Conservation (phyloP, 2,113 vertebrate species). For the Nothoprocta pentlandii region DNA sequence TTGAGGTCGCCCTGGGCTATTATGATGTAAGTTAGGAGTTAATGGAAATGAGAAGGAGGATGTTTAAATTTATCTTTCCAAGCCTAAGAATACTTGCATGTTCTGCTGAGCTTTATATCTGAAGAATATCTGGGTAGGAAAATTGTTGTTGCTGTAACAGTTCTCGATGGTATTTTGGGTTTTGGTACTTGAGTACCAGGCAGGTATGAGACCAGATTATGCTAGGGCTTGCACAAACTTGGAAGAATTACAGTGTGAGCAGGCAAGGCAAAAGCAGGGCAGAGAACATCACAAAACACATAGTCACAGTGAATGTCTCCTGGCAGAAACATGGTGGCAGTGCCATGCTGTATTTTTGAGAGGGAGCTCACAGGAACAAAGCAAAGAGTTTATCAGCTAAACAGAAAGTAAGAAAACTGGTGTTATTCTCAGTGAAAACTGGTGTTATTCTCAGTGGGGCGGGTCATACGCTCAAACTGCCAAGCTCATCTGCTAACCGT, state of each 20-base stretch:
- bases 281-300: neutral
- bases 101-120: neutral
- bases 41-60: neutral
- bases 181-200: neutral
- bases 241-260: neutral
- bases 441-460: neutral
- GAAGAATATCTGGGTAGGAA: neutral
- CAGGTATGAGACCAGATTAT: neutral
- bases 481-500: neutral
- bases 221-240: neutral
- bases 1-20: constrained; percentile 27
- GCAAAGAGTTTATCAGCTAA: neutral
- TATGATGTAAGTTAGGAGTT: constrained; percentile 13
- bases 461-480: neutral
- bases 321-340: neutral
- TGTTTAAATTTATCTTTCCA: constrained; percentile 21
- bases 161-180: neutral
- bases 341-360: neutral
- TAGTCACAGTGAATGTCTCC: neutral
- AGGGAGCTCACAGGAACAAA: neutral
- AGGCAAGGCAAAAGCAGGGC: neutral
- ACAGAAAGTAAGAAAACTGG: neutral
- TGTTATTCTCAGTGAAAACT: neutral
- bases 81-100: neutral
- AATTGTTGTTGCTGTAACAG: neutral